phyloP scores from a whole-genome alignment of 2,888 invertebrate species.

The Amblyjoppa proteus region DNA sequence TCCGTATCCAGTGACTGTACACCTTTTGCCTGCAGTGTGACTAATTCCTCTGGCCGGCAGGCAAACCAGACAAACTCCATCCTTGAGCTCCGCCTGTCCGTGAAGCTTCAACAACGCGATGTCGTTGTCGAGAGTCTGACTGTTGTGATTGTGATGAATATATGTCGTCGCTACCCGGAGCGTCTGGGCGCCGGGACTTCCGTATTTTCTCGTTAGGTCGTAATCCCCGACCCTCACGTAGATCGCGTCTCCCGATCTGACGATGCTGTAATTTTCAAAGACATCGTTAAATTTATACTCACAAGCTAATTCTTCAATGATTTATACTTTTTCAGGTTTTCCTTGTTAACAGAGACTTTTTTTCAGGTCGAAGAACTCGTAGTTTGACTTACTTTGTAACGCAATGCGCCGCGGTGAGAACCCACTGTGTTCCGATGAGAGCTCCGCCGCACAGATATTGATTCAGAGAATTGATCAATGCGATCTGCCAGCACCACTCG shows the following conservation, averaged over 20 bases:
- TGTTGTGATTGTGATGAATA: conserved; percentile 98
- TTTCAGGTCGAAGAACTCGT: neutral
- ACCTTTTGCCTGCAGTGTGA: conserved; percentile 95
- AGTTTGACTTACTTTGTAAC: conserved; percentile 92
- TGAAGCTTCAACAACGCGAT: conserved; percentile 96
- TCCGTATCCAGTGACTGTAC: conserved; percentile 97
- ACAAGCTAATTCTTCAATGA: conserved; percentile 15
- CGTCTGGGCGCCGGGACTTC: conserved; percentile 96
- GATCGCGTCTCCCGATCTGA: conserved; percentile 96
- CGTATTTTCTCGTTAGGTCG: conserved; percentile 95
- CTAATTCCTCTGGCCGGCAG: conserved; percentile 95
- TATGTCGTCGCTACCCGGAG: conserved; percentile 96
- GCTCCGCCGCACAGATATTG: conserved; percentile 98
- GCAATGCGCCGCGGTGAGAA: conserved; percentile 96
- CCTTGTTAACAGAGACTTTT: neutral
- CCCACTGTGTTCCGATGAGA: conserved; percentile 97
- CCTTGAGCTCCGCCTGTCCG: conserved; percentile 94
- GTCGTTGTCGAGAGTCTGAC: conserved; percentile 97
- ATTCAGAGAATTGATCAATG: conserved; percentile 96
- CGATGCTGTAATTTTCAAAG: conserved; percentile 89
- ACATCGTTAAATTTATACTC: neutral
- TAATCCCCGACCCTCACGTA: conserved; percentile 97
- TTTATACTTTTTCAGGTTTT: neutral
- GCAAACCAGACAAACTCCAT: conserved; percentile 94
- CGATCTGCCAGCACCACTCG: conserved; percentile 98